Base-by-base conservation (phyloP, 1,140 invertebrate species). In the Habropoda laboriosa region DNA sequence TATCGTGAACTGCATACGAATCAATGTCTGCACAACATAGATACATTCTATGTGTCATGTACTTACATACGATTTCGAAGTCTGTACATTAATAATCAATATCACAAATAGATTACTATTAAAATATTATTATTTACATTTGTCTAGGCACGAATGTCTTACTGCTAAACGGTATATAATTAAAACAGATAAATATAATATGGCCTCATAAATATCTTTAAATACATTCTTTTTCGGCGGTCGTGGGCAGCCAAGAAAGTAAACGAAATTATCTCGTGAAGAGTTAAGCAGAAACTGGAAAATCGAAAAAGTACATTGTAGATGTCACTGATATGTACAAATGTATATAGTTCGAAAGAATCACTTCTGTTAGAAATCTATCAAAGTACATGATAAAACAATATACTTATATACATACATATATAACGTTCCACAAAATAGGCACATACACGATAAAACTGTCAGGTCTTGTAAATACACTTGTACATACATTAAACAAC, bases 41-140 rank as follows among this genome's bases (percentile, higher is more conserved):
- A 8, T n/a, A 55, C 38, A 24, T 67, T 63, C 38, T 24, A 6
- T 42, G 40, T 5, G 5, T 12, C 12, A 12, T 42, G 12, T 42
- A 64, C n/a, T 38, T 74, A 74, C 18, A 40, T 45, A 21, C 3
- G 35, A 53, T 45, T 67, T 30, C 47, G 49, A 67, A 75, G 49
- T 55, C 47, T 66, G 63, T 67, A 75, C 73, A 67, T 74, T 64
- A 53, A 21, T 75, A 18, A 6, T 32, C n/a, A 24, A 42, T 77
- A 77, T 77, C 75, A 77, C 75, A 77, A 18, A 60, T 64, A 40
- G 1, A 35, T 10, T 27, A 61, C 5, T 24, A n/a, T 64, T 63
- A 16, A 21, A 74, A 35, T 47, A 18, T 13, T 60, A 60, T 13
- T 53, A 74, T 64, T 38, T 74, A 64, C 35, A 74, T 38, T 24